Evolutionary conservation across 2,113 vertebrate species (phyloP), one percentile per base, ranked within the genome.

Genomic region (Pituophis catenifer): DNA sequence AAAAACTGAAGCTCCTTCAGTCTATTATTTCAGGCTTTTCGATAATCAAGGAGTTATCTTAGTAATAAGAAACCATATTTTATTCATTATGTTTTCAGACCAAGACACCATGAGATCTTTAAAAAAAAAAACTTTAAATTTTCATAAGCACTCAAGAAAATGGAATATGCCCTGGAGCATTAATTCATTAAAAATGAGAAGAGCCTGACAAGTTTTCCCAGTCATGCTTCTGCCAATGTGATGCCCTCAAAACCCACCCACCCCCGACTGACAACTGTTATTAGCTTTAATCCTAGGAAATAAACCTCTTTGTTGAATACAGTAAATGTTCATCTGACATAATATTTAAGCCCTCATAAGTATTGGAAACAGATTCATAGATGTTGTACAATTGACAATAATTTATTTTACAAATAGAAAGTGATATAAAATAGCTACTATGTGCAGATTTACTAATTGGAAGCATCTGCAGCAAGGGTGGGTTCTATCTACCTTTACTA

Each of bases 71-170:
- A n/a, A 10, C 19, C 91, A 92, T 91, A 92, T 94, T 94, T 95
- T 97, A 96, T 96, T 97, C 65, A 92, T 94, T n/a, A 95, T 52
- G 59, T 93, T 97, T 95, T 95, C 92, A 91, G 58, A 94, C 93
- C 91, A 93, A 96, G 95, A 91, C 50, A 96, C 23, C n/a, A 62
- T 23, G 53, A 96, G 89, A 93, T 5, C 33, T 62, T 50, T 19
- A 15, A 55, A 38, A 86, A 90, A 44, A 5, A 89, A 53, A 6
- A 91, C n/a, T 95, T 95, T 93, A 96, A 95, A 95, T 95, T 96
- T 96, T 94, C 88, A 97, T 93, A 52, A 95, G 92, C 55, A 93
- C 97, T 96, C 96, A 85, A 90, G 96, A 91, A 97, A 54, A 95
- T 94, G 95, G 94, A 21, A 13, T 52, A 95, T 95, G 94, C 62